These are phyloP conservation scores for Zaprionus lineosus DNA, from an alignment of 2,888 invertebrate genomes.

Conservation along the genomic window DNA sequence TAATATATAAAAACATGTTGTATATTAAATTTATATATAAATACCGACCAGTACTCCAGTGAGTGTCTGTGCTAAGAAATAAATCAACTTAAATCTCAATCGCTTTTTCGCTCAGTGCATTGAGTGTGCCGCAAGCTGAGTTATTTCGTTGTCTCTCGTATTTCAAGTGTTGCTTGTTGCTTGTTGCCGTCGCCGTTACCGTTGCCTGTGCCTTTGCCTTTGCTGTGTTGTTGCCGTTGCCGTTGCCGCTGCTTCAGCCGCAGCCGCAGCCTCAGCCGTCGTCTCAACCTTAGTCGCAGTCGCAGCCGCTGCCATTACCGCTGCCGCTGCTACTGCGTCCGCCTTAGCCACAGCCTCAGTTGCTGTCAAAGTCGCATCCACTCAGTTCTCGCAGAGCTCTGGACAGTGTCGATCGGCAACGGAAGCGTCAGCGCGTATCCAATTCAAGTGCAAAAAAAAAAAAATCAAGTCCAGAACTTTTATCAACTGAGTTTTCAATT, in stretches of 20 bases:
- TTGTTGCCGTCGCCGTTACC: conserved; percentile 30
- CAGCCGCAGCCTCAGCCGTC: background rate
- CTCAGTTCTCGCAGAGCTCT: conserved; percentile 59
- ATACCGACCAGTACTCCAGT: no score
- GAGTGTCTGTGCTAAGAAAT: no score
- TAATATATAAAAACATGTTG: background rate
- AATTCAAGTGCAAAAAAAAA: conserved; percentile 12
- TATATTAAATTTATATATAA: background rate
- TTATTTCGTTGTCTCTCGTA: conserved; percentile 50
- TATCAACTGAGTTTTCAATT: conserved; percentile 7
- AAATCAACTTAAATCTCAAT: conserved; percentile 2
- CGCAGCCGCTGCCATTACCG: conserved; percentile 25
- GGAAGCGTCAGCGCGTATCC: conserved; percentile 24
- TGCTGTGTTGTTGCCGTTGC: background rate
- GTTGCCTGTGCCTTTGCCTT: conserved; percentile 6
- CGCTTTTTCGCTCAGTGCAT: conserved; percentile 42
- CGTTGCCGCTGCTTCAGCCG: background rate
- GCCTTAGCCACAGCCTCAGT: background rate
- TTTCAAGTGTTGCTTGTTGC: conserved; percentile 50
- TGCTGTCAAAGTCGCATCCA: conserved; percentile 18
- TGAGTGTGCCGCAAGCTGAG: conserved; percentile 49
- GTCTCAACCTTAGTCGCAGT: conserved; percentile 1
- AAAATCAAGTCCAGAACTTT: conserved; percentile 8
- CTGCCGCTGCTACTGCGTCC: background rate
- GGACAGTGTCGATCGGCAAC: conserved; percentile 53